Base-by-base conservation (phyloP, 2,797 vertebrate genomes). In the Xyrichtys novacula region DNA sequence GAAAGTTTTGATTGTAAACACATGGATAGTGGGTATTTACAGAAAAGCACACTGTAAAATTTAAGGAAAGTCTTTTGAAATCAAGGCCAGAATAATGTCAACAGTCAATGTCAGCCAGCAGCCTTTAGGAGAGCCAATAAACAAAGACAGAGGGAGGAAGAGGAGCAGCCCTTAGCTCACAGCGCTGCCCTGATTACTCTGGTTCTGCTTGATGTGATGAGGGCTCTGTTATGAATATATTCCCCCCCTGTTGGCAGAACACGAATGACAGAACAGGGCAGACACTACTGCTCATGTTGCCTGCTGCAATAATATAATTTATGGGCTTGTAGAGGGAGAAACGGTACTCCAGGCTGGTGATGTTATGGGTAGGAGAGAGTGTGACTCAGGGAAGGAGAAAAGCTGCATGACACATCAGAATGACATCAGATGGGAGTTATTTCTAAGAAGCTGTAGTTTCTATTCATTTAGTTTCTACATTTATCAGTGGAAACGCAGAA, bases 371-470 rank as follows among this genome's bases (percentile, higher is more conserved):
- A 70, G 71, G 65, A 80, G 49, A 23, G 43, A 69, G 50, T 39
- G 55, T 86, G 88, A 89, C 81, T 91, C 86, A 81, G 81, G 78
- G 28, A 78, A 69, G 69, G 42, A 59, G 34, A 31, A 75, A 68
- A 82, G 71, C 63, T 77, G 72, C 75, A 81, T 92, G 89, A 89
- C 89, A 75, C 85, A 80, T 78, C 83, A 79, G 53, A 63, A 80
- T 82, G 76, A 66, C 76, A 82, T 90, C 87, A 88, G 32, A 70
- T 39, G 36, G 26, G 68, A 69, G 70, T 68, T 44, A 31, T 71
- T 52, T 69, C 56, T 39, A 55, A 40, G 19, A 66, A 61, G 44
- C 15, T 57, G 3, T 14, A 10, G 2, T 73, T 59, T 65, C 29
- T 26, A 38, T 31, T 44, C 15, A n/a, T 28, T 47, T 11, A 3